A percentile compares a stretch with the other conserved stretches of the same genome.
Evolutionary conservation across 2,113 vertebrate genomes (phyloP).

Genomic region (Eudorcas thomsonii): DNA sequence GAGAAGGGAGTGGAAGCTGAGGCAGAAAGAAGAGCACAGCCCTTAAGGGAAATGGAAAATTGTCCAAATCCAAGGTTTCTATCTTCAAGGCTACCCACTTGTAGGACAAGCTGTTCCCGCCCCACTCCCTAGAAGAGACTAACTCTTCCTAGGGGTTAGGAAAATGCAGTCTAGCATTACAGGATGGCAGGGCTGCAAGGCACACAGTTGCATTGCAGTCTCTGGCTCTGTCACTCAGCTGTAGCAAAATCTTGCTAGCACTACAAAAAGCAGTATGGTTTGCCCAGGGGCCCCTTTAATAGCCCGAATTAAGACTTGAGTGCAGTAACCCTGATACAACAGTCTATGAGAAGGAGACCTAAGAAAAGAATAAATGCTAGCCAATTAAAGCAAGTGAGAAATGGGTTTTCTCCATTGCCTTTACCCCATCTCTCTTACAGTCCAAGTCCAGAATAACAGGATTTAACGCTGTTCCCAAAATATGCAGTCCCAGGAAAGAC

Average conservation of each 20-base stretch:
- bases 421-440: background rate
- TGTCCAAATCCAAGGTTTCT: background rate
- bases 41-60: background rate
- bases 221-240: background rate
- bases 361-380: background rate
- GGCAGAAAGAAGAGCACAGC: conserved; percentile 13
- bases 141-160: background rate
- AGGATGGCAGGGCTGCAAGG: background rate
- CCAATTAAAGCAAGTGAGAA: background rate
- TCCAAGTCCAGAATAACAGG: background rate
- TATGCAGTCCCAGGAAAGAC: background rate
- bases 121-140: background rate
- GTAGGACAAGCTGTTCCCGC: background rate
- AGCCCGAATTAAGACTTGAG: background rate
- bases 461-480: background rate
- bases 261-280: conserved; percentile 2
- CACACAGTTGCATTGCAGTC: background rate
- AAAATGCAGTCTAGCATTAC: background rate
- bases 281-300: background rate
- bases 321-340: background rate
- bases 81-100: background rate
- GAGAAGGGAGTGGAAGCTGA: background rate
- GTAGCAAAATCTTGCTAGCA: background rate
- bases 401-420: background rate
- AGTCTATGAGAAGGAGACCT: background rate